Conservation (phyloP, 2,113 vertebrate species). For the Psophia crepitans region DNA sequence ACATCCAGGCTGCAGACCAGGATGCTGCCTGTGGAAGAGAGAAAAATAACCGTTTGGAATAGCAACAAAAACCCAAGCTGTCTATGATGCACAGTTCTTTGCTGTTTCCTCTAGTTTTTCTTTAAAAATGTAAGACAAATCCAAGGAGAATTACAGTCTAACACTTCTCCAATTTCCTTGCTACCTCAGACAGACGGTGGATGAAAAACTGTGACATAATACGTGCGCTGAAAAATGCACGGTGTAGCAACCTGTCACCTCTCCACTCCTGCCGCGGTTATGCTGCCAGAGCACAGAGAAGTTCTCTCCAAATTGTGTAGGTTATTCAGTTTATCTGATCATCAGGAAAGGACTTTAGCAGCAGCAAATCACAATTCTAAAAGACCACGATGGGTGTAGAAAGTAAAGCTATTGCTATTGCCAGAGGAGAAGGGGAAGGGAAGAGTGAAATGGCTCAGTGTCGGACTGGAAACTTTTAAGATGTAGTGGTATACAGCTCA, state of each 20-base stretch:
- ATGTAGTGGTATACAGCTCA: neutral
- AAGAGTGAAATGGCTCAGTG: neutral
- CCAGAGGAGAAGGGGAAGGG: neutral
- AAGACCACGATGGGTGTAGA: neutral
- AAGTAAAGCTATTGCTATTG: neutral
- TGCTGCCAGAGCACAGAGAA: neutral
- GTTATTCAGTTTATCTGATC: neutral
- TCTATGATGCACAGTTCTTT: neutral
- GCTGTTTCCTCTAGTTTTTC: neutral
- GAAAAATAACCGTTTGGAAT: neutral
- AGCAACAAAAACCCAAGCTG: neutral
- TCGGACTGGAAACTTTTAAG: neutral
- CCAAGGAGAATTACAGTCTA: neutral
- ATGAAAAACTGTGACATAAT: neutral
- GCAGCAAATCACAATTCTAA: neutral
- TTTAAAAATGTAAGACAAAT: neutral
- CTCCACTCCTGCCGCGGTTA: neutral
- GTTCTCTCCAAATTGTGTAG: neutral
- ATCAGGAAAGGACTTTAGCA: neutral
- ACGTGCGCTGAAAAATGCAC: neutral
- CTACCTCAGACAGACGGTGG: neutral
- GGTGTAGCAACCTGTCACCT: neutral
- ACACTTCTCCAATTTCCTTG: neutral
- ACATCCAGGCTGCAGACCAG: constrained; percentile 21
- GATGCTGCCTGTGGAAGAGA: neutral